These are phyloP conservation scores for Eudasyphora cyanicolor DNA, from an alignment of 2,888 invertebrate genomes.

Conservation along the genomic window DNA sequence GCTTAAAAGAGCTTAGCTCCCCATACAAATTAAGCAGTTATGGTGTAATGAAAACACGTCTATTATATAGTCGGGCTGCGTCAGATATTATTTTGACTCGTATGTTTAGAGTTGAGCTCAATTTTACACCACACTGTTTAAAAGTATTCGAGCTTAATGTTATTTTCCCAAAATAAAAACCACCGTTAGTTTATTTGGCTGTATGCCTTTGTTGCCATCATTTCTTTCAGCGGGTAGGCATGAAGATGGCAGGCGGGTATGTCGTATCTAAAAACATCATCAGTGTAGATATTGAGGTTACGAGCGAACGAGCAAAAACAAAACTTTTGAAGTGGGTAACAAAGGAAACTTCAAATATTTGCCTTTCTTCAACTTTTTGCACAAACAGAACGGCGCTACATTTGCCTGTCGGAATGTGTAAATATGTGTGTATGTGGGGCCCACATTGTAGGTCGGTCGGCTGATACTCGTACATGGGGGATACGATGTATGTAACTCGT, in stretches of 20 bases:
- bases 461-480: background rate
- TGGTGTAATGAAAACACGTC: too few species aligned
- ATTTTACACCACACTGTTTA: background rate
- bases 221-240: background rate
- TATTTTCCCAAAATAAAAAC: conserved; percentile 4
- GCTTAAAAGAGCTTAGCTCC: too few species aligned
- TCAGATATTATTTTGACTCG: too few species aligned
- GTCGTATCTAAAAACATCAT: conserved; percentile 9
- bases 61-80: too few species aligned
- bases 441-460: background rate
- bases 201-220: conserved; percentile 5
- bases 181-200: conserved; percentile 14
- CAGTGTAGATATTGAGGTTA: conserved; percentile 20
- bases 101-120: background rate
- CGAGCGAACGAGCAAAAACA: conserved; percentile 15
- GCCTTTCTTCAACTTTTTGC: conserved; percentile 23
- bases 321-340: conserved; percentile 22
- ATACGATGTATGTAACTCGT: too few species aligned
- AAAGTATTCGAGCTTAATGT: background rate
- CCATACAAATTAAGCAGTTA: too few species aligned
- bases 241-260: too few species aligned
- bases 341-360: conserved; percentile 35
- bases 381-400: too few species aligned
- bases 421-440: too few species aligned
- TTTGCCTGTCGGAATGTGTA: too few species aligned